Conservation (phyloP, 2,113 vertebrate genomes). For the Ardeotis arabs region DNA sequence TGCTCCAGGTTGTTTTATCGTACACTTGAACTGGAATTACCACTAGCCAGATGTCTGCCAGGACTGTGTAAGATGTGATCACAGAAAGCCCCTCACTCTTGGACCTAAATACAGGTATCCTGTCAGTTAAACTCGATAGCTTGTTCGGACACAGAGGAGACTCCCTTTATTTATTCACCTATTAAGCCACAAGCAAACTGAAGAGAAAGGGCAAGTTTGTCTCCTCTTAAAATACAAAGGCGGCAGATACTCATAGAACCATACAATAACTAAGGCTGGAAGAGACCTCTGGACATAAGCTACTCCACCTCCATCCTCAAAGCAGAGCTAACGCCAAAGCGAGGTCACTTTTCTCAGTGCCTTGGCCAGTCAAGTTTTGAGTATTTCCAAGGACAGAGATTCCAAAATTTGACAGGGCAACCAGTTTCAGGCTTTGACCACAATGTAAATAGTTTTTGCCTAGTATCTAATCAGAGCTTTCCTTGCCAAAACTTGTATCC, state of each 20-base stretch:
- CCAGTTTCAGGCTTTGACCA: neutral
- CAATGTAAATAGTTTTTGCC: neutral
- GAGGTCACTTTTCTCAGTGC: neutral
- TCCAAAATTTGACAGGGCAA: neutral
- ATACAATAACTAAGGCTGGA: neutral
- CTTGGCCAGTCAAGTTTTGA: neutral
- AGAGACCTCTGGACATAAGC: neutral
- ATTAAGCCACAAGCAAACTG: neutral
- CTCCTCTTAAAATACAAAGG: neutral
- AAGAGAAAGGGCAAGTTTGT: neutral
- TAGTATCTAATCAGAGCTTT: neutral
- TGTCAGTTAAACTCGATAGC: neutral
- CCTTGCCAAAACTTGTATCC: neutral
- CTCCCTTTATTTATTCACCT: neutral
- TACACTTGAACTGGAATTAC: neutral
- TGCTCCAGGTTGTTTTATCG: neutral
- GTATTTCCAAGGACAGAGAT: neutral
- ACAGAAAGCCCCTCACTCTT: neutral
- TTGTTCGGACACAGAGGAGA: neutral
- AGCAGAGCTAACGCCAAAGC: neutral
- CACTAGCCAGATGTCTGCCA: neutral
- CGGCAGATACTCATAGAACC: neutral
- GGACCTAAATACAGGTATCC: neutral
- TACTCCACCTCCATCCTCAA: neutral
- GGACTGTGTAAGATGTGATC: neutral